A percentile compares a stretch with the other conserved stretches of the same genome.
Conservation (phyloP, 1,140 invertebrate species). For the Megalonaias nervosa region DNA sequence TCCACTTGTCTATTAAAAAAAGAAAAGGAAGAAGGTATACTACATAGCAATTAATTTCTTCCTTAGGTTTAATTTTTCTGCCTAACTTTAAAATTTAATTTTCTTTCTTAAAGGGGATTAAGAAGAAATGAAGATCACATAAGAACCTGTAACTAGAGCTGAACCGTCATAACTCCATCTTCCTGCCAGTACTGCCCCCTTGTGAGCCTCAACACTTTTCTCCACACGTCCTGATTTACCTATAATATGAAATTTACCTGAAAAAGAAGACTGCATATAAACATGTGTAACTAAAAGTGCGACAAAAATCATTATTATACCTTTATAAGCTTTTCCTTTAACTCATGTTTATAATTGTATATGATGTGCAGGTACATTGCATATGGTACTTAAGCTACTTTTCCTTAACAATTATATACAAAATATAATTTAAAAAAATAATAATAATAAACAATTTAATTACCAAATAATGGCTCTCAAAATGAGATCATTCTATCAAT, state of each 20-base stretch:
- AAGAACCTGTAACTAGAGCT: slow-evolving; percentile 86
- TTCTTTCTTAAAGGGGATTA: not conserved
- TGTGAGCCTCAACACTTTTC: slow-evolving; percentile 92
- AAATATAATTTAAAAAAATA: too few relatives aligned
- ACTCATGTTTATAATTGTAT: too few relatives aligned
- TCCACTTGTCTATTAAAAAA: too few relatives aligned
- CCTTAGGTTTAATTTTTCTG: not conserved
- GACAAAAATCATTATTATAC: too few relatives aligned
- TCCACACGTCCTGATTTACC: slow-evolving; percentile 92
- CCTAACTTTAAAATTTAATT: not conserved
- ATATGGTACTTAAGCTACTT: too few relatives aligned
- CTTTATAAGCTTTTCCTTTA: too few relatives aligned
- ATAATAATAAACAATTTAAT: too few relatives aligned
- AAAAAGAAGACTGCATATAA: not conserved
- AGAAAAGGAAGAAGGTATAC: not conserved
- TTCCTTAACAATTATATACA: too few relatives aligned
- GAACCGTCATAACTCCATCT: slow-evolving; percentile 94
- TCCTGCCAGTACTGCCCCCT: slow-evolving; percentile 84
- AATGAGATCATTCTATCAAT: too few relatives aligned
- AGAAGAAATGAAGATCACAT: slow-evolving; percentile 19
- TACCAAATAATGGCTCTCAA: too few relatives aligned
- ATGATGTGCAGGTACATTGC: too few relatives aligned
- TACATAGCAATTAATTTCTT: not conserved
- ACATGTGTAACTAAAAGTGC: too few relatives aligned
- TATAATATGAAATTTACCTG: slow-evolving; percentile 91